Evolutionary conservation across 2,797 vertebrate species (phyloP).

Genomic region (Lithobates sylvaticus): DNA sequence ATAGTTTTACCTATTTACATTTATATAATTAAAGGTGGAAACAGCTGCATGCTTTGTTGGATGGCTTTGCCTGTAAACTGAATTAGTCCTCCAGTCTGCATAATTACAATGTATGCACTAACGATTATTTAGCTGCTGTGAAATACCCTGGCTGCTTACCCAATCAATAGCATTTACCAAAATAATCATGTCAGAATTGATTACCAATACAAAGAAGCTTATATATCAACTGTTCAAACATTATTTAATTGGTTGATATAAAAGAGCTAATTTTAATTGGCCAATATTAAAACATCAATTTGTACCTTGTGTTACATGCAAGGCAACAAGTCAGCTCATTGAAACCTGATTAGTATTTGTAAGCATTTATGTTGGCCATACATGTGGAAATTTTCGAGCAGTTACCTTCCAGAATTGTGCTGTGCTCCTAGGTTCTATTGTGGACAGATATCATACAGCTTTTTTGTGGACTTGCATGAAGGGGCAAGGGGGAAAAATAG

Average conservation of each 20-base stretch:
- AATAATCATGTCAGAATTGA: slow-evolving; percentile 48
- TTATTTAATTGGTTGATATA: slow-evolving; percentile 37
- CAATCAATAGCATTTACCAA: slow-evolving; percentile 36
- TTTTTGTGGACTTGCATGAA: too few species aligned
- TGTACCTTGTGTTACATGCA: too few species aligned
- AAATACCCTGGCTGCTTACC: slow-evolving; percentile 17
- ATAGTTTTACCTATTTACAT: background rate
- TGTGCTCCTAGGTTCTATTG: too few species aligned
- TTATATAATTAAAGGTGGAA: slow-evolving; percentile 13
- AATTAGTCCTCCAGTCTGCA: slow-evolving; percentile 22
- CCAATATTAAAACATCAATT: background rate
- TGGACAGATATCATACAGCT: too few species aligned
- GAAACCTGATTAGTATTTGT: too few species aligned
- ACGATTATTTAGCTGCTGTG: slow-evolving; percentile 17
- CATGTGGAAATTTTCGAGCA: too few species aligned
- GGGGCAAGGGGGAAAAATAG: too few species aligned
- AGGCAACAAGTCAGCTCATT: too few species aligned
- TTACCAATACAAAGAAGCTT: slow-evolving; percentile 22
- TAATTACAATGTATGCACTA: slow-evolving; percentile 27
- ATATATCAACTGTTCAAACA: slow-evolving; percentile 28
- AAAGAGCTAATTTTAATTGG: background rate
- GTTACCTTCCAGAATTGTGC: too few species aligned
- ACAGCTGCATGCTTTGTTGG: background rate
- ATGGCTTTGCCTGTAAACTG: background rate
- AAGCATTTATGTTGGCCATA: too few species aligned